Conservation (phyloP, 2,888 invertebrate species). For the Lepidonotus clava region DNA sequence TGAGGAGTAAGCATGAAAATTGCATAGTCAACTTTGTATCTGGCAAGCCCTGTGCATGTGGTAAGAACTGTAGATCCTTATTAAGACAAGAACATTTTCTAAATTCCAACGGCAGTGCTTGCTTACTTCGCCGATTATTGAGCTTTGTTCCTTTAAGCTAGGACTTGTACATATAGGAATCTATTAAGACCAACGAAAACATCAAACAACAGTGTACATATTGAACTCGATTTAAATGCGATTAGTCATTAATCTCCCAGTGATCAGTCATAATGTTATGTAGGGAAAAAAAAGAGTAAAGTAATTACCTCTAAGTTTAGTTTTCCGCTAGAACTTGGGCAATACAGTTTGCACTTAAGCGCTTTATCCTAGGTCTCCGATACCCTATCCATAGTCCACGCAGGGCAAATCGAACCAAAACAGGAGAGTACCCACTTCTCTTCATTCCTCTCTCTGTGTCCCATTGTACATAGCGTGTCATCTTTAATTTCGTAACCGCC, state of each 20-base stretch:
- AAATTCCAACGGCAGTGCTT: neutral
- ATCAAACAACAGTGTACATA: too few species aligned
- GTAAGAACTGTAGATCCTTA: neutral
- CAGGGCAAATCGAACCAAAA: neutral
- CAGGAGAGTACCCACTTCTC: constrained; percentile 18
- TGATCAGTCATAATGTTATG: too few species aligned
- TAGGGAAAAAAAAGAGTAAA: too few species aligned
- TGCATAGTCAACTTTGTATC: neutral
- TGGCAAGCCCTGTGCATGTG: neutral
- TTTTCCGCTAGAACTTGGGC: neutral
- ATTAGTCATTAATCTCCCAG: too few species aligned
- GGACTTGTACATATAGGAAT: too few species aligned
- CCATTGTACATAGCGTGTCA: neutral
- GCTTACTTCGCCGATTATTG: too few species aligned
- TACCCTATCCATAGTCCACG: neutral
- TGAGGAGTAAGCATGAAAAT: neutral
- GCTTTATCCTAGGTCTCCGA: neutral
- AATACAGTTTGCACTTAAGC: neutral
- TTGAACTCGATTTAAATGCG: too few species aligned
- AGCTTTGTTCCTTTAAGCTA: too few species aligned
- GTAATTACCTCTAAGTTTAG: too few species aligned
- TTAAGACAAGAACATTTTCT: neutral
- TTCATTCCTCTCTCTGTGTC: neutral
- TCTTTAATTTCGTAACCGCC: neutral
- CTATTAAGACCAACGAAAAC: too few species aligned